Percentiles rank a stretch among this genome's conserved stretches.
These are phyloP conservation scores for Origma solitaria DNA, from an alignment of 2,113 vertebrate species.

Conservation along the genomic window DNA sequence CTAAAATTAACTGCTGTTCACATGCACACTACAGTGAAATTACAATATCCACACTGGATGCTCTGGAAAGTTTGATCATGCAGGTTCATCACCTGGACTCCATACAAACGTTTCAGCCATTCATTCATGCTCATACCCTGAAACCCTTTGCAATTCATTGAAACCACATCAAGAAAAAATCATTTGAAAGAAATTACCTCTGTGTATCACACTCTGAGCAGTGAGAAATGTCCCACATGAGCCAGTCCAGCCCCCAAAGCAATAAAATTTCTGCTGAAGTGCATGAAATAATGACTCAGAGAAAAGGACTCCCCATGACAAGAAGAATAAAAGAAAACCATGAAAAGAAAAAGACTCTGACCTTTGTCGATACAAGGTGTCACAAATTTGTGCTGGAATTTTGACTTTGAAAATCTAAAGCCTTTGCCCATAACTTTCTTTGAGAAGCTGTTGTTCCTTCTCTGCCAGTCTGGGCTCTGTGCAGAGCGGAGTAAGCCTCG, in stretches of 20 bases:
- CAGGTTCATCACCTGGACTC: neutral
- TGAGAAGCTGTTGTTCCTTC: neutral
- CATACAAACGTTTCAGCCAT: neutral
- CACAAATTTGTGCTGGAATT: slow-evolving; percentile 42
- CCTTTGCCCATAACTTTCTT: neutral
- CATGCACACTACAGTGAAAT: neutral
- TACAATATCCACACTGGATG: neutral
- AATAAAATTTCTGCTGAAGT: slow-evolving; percentile 73
- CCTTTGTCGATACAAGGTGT: slow-evolving; percentile 3
- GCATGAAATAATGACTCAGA: slow-evolving; percentile 62
- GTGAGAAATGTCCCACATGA: slow-evolving; percentile 64
- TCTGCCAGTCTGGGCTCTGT: neutral
- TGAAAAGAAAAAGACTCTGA: slow-evolving; percentile 20
- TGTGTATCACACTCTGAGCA: slow-evolving; percentile 17
- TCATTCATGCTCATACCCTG: slow-evolving; percentile 22
- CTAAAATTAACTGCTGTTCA: neutral
- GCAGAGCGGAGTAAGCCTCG: neutral
- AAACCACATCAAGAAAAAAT: slow-evolving; percentile 73
- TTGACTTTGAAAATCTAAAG: slow-evolving; percentile 22
- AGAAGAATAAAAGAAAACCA: slow-evolving; percentile 52
- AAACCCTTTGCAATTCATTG: slow-evolving; percentile 53
- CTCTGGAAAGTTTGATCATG: neutral
- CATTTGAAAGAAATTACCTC: slow-evolving; percentile 71
- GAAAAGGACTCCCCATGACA: slow-evolving; percentile 68
- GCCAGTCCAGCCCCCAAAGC: slow-evolving; percentile 60